These are phyloP conservation scores for Pheosia gnoma DNA, from an alignment of 2,888 invertebrate species.

Conservation along the genomic window DNA sequence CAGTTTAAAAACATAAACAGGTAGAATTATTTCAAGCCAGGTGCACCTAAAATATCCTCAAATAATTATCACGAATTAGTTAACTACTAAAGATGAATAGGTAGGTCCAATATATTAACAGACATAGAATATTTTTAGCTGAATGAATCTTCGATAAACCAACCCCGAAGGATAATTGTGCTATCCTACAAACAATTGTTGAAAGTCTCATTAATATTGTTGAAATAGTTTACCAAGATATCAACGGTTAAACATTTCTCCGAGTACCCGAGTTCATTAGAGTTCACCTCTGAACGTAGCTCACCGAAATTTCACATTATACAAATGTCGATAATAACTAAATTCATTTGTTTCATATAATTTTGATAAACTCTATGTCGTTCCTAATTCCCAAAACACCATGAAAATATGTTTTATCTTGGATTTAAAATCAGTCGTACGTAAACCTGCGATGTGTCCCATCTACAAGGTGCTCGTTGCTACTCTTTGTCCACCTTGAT, in stretches of 20 bases:
- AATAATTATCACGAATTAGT: background rate
- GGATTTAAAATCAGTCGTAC: background rate
- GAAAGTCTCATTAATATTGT: background rate
- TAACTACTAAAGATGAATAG: background rate
- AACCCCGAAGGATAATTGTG: background rate
- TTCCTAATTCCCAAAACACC: background rate
- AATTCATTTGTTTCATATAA: too few relatives aligned
- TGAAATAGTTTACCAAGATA: background rate
- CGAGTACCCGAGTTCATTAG: background rate
- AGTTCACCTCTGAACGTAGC: background rate
- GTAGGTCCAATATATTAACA: background rate
- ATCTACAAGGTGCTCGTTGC: slow-evolving; percentile 20
- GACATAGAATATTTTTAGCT: background rate
- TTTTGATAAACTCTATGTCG: background rate
- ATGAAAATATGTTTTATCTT: background rate
- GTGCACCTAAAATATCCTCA: background rate
- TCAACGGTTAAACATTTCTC: background rate
- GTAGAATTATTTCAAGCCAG: background rate
- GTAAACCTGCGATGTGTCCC: slow-evolving; percentile 1
- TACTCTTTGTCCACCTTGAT: slow-evolving; percentile 55
- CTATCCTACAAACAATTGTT: background rate
- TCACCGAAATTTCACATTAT: too few relatives aligned
- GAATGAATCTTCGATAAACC: background rate
- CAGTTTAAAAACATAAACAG: background rate
- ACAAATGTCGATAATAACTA: too few relatives aligned